Percentiles rank a stretch among this genome's conserved stretches.
Evolutionary conservation across 2,113 vertebrate species (phyloP).

Genomic region (Muntiacus reevesi): DNA sequence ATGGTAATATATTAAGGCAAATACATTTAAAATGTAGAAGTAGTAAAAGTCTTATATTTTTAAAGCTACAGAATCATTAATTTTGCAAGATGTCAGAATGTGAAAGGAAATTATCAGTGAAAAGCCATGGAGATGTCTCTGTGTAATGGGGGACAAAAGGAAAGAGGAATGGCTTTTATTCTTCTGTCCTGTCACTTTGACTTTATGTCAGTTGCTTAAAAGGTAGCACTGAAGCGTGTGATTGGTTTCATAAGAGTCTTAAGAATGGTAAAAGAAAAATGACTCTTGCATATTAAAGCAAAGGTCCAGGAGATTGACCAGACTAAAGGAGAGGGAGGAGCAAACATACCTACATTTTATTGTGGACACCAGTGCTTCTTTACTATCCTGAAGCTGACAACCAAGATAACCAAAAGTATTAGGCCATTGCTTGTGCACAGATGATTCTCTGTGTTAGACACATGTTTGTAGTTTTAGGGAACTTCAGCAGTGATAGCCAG

Average conservation of each 20-base stretch:
- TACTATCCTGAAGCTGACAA: background rate
- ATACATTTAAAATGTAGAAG: constrained; percentile 65
- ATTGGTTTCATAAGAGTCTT: constrained; percentile 62
- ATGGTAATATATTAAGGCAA: constrained; percentile 12
- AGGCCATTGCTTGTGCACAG: background rate
- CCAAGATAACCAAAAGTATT: background rate
- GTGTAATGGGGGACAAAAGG: constrained; percentile 41
- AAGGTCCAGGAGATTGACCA: background rate
- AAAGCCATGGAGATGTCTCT: constrained; percentile 71
- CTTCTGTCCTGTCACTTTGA: constrained; percentile 76
- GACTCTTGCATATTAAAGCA: constrained; percentile 4
- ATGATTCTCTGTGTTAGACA: background rate
- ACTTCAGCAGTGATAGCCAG: background rate
- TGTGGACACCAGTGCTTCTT: background rate
- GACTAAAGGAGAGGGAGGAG: background rate
- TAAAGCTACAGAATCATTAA: constrained; percentile 81
- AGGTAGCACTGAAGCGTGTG: constrained; percentile 45
- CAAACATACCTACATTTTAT: background rate
- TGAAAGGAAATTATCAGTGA: constrained; percentile 76
- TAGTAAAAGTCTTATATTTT: constrained; percentile 77
- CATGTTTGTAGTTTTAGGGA: background rate
- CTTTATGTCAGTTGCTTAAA: constrained; percentile 72
- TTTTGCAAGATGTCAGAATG: constrained; percentile 78
- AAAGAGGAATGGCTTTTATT: constrained; percentile 69
- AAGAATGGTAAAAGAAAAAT: constrained; percentile 40